Conservation (phyloP, 2,797 vertebrate species). For the Xenops minutus region DNA sequence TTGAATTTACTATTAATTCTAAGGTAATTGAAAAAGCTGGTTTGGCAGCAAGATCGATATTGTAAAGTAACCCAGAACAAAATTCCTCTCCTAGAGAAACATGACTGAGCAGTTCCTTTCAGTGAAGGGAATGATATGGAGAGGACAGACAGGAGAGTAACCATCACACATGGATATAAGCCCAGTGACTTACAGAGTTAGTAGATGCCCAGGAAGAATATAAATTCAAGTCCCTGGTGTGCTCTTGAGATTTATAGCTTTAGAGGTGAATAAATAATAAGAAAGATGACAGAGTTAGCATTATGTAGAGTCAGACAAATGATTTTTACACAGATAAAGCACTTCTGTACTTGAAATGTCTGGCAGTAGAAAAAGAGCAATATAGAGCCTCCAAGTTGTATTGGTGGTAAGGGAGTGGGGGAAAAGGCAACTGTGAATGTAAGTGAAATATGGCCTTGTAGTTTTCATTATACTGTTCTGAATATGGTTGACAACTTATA, state of each 20-base stretch:
- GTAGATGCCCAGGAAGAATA: background rate
- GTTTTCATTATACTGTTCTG: background rate
- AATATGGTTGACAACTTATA: background rate
- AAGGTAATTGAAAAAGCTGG: background rate
- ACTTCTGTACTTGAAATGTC: background rate
- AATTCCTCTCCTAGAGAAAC: background rate
- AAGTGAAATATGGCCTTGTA: background rate
- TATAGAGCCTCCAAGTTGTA: background rate
- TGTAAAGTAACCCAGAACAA: background rate
- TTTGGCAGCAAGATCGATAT: background rate
- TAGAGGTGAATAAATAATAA: background rate
- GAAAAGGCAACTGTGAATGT: background rate
- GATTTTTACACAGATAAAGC: background rate
- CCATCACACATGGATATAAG: background rate
- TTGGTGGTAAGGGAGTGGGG: background rate
- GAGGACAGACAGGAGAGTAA: background rate
- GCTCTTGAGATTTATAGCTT: conserved; percentile 18
- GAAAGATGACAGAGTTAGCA: background rate
- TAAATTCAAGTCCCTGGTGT: background rate
- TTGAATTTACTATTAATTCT: background rate
- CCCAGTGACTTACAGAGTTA: background rate
- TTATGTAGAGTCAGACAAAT: background rate
- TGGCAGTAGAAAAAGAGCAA: background rate
- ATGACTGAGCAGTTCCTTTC: background rate
- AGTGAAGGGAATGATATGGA: background rate